Base-by-base conservation (phyloP, 2,888 invertebrate species). In the Drosophila anceps region DNA sequence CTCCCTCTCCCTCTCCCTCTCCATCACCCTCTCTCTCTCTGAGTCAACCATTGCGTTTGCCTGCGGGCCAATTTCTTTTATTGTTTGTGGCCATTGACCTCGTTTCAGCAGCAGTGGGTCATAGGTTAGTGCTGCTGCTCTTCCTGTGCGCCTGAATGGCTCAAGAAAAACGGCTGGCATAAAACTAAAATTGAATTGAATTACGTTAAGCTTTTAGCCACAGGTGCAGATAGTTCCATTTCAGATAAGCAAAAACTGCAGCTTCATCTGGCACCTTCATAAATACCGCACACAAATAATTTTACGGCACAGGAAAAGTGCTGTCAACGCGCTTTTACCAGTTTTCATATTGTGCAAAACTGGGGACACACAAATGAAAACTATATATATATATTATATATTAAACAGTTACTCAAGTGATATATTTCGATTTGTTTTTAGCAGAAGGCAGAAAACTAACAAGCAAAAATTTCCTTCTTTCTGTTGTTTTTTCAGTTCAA, bases 41-140 rank as follows among this genome's bases (percentile, higher is more conserved):
- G 15, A 27, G 27, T 50, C n/a, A 35, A 29, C 15, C 6, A 6
- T 24, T 51, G 48, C 60, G n/a, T 31, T 59, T 33, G 72, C 55
- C 64, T 60, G 43, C 57, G 68, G 67, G 50, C 64, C 70, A 73
- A 73, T 79, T 79, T 71, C 76, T 66, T 83, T 70, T 79, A 72
- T 73, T 75, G 69, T 83, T 74, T 77, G 61, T 78, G 81, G 71
- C 74, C 76, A 76, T 73, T 82, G 87, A 73, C 87, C 87, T 53
- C 74, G 46, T 67, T 87, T 69, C 33, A 33, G 65, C 33, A 33
- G 65, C 59, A 66, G 51, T 78, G 72, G 75, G 69, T 62, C 79
- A 80, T 54, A 75, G 69, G 54, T 69, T 54, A 62, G 27, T 27
- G 46, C 44, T 37, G 50, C 43, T 35, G 41, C 44, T 24, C 31